Base-by-base conservation (phyloP, 2,113 vertebrate genomes). In the Dendropsophus ebraccatus region DNA sequence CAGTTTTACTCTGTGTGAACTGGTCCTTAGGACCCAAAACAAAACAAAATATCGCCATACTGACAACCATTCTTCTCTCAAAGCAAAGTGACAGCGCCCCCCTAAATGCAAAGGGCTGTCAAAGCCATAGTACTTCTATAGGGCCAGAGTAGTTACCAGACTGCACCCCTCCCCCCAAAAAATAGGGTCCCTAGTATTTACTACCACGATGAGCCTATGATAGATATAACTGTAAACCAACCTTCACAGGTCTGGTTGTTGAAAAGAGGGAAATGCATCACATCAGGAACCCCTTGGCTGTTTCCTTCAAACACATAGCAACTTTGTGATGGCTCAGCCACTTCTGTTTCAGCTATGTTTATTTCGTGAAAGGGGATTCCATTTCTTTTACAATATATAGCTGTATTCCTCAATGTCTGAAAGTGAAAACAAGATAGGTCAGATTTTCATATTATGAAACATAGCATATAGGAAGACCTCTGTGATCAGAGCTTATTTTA, bases 181-280 rank as follows among this genome's bases (percentile, higher is more conserved):
- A n/a, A n/a, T n/a, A n/a, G n/a, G n/a, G n/a, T n/a, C n/a, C n/a
- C n/a, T n/a, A n/a, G n/a, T n/a, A n/a, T n/a, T n/a, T n/a, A n/a
- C n/a, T n/a, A 41, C 30, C 69, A 72, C 4, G 21, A 72, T 19
- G 5, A 17, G 6, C 10, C n/a, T 1, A 60, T 60, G 19, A 58
- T 1, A 62, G 12, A 62, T 21, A 28, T 13, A 32, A 5, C n/a
- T 77, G 17, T 30, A 67, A n/a, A 52, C 82, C 54, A 58, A 92
- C 91, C 89, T 89, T 45, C 30, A 82, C 89, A 91, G 60, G 54
- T 90, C 12, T 49, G 9, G 0, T 1, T 86, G 88, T 92, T 92
- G 87, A 92, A 92, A 14, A 91, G 89, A 9, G 91, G 90, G 6
- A 91, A 91, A 30, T 92, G 90, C 87, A 92, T 88, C 75, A 91